Conservation (phyloP, 2,888 invertebrate genomes). For the Limenitis camilla region DNA sequence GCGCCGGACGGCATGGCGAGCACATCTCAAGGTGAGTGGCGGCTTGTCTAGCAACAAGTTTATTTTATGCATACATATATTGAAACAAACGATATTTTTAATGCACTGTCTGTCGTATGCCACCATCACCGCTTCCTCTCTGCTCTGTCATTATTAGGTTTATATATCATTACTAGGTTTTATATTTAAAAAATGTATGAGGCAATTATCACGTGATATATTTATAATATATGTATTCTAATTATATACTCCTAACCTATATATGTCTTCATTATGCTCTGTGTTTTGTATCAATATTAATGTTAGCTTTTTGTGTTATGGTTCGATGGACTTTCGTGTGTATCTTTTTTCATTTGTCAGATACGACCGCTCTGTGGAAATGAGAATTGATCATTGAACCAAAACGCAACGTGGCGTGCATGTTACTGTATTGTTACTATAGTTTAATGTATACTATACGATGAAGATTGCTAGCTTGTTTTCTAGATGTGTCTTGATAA, state of each 20-base stretch:
- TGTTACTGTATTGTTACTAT: slow-evolving; percentile 69
- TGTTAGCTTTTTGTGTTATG: slow-evolving; percentile 72
- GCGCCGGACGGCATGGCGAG: slow-evolving; percentile 84
- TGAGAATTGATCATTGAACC: slow-evolving; percentile 61
- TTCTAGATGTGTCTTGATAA: slow-evolving; percentile 65
- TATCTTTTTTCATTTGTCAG: slow-evolving; percentile 34
- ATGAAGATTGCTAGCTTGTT: slow-evolving; percentile 68
- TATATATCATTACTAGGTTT: slow-evolving; percentile 69
- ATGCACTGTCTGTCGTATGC: slow-evolving; percentile 76
- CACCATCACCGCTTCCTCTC: slow-evolving; percentile 76
- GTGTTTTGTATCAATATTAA: slow-evolving; percentile 70
- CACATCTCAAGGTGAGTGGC: slow-evolving; percentile 89
- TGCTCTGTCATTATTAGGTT: slow-evolving; percentile 76
- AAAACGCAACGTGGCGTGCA: slow-evolving; percentile 71
- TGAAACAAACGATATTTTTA: slow-evolving; percentile 73
- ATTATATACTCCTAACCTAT: slow-evolving; percentile 64
- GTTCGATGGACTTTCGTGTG: slow-evolving; percentile 59
- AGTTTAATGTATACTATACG: slow-evolving; percentile 61
- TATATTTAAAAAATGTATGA: slow-evolving; percentile 67
- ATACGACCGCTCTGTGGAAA: slow-evolving; percentile 37
- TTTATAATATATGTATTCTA: slow-evolving; percentile 52
- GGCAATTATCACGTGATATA: slow-evolving; percentile 73
- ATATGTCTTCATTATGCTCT: slow-evolving; percentile 71
- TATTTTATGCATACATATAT: slow-evolving; percentile 74
- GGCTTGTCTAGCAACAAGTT: slow-evolving; percentile 70